Conservation (phyloP, 2,888 invertebrate genomes). For the Creontiades dilutus region DNA sequence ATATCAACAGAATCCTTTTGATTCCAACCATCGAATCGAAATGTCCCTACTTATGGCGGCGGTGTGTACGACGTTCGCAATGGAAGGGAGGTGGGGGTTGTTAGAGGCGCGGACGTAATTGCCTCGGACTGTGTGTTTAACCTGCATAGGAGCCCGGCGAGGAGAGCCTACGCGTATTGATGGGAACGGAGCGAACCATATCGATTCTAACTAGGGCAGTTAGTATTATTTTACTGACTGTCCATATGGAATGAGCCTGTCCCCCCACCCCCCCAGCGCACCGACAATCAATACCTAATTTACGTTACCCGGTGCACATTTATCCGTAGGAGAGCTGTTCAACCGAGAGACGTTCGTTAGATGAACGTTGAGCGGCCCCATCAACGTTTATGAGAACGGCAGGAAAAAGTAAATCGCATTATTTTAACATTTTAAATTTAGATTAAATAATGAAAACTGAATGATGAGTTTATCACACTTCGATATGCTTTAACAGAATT, state of each 20-base stretch:
- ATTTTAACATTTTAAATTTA: too few relatives aligned
- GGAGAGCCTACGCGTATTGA: slow-evolving; percentile 46
- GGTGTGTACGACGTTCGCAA: background rate
- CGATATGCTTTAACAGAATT: too few relatives aligned
- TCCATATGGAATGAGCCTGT: slow-evolving; percentile 55
- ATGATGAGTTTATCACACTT: too few relatives aligned
- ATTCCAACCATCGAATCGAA: too few relatives aligned
- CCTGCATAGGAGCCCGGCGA: slow-evolving; percentile 8
- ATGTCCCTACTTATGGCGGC: background rate
- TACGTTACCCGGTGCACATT: slow-evolving; percentile 1
- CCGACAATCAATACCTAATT: background rate
- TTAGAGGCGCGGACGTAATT: slow-evolving; percentile 19
- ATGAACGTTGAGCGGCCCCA: too few relatives aligned
- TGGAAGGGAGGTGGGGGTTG: background rate
- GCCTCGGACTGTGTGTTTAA: slow-evolving; percentile 38
- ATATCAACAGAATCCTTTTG: too few relatives aligned
- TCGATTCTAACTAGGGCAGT: slow-evolving; percentile 49
- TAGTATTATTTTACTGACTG: slow-evolving; percentile 54
- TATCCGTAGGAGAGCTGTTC: background rate
- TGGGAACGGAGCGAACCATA: slow-evolving; percentile 33
- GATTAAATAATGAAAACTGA: too few relatives aligned
- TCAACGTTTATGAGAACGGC: too few relatives aligned
- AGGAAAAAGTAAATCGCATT: too few relatives aligned
- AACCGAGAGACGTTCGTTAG: background rate
- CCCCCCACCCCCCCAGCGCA: background rate